Evolutionary conservation across 2,888 invertebrate genomes (phyloP).

Genomic region (Eudemis profundana): DNA sequence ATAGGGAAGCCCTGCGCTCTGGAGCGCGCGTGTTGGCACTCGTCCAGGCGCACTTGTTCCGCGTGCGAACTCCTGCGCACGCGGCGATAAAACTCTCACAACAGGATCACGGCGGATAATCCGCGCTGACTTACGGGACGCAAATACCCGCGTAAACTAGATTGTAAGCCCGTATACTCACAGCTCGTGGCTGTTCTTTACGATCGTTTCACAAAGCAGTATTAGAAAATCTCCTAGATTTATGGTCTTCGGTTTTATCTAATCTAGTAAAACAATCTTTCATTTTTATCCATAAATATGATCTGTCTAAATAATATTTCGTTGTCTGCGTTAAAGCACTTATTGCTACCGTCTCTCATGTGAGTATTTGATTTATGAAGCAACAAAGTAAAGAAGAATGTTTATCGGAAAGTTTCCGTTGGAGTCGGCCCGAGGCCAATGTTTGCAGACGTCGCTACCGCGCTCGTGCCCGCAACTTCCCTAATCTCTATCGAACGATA

Average conservation of each 20-base stretch:
- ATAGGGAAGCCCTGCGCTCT: neutral
- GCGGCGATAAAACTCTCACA: slow-evolving; percentile 37
- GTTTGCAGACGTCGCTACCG: slow-evolving; percentile 1
- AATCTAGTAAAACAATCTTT: slow-evolving; percentile 1
- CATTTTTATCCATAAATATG: neutral
- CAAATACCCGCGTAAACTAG: slow-evolving; percentile 33
- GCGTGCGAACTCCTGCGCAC: slow-evolving; percentile 4
- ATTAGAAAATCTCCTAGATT: neutral
- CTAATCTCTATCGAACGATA: slow-evolving; percentile 14
- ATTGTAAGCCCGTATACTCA: neutral
- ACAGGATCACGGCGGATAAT: slow-evolving; percentile 37
- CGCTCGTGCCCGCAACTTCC: slow-evolving; percentile 2
- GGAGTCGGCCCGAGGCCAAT: slow-evolving; percentile 15
- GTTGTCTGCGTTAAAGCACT: neutral
- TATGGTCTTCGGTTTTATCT: neutral
- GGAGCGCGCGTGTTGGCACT: neutral
- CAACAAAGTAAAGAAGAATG: neutral
- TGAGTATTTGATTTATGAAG: slow-evolving; percentile 1
- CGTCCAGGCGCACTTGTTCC: neutral
- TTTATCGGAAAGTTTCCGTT: slow-evolving; percentile 14
- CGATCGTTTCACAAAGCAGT: slow-evolving; percentile 6
- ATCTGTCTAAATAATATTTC: too few species aligned
- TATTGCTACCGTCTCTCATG: neutral
- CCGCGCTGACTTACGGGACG: slow-evolving; percentile 39
- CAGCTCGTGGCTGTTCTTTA: slow-evolving; percentile 11